Conservation (phyloP, 2,113 vertebrate genomes). For the Crocuta crocuta region DNA sequence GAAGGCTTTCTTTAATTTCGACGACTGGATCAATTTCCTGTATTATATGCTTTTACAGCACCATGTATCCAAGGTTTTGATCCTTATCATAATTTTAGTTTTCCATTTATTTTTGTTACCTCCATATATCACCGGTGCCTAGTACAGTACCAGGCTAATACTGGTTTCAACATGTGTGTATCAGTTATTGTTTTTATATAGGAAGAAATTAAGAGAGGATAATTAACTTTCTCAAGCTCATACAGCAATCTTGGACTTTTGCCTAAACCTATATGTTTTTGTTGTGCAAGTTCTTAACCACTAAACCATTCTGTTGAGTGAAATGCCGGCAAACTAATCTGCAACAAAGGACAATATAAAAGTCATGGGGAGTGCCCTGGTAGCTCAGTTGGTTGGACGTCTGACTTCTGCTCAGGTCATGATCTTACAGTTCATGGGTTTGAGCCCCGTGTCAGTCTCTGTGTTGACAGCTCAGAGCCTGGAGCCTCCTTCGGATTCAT, state of each 20-base stretch:
- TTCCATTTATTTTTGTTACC: neutral
- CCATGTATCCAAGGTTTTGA: neutral
- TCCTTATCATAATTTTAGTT: neutral
- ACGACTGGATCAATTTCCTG: neutral
- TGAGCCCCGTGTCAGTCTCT: too few relatives aligned
- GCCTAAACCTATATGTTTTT: neutral
- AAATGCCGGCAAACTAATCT: neutral
- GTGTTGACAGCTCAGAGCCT: too few relatives aligned
- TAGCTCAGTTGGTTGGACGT: too few relatives aligned
- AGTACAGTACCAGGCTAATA: neutral
- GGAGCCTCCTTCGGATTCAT: too few relatives aligned
- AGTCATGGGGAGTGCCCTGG: too few relatives aligned
- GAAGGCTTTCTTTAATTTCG: neutral
- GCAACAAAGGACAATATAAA: neutral
- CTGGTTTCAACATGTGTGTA: neutral
- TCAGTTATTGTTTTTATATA: neutral
- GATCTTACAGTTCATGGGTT: too few relatives aligned
- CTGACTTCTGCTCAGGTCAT: too few relatives aligned
- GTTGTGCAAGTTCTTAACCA: neutral
- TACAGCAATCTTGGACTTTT: neutral
- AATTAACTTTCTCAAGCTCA: neutral
- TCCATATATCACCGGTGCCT: neutral
- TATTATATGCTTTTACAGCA: neutral
- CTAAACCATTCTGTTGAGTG: neutral
- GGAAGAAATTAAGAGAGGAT: neutral